Evolutionary conservation across 2,113 vertebrate genomes (phyloP).

Genomic region (Entomyzon cyanotis): DNA sequence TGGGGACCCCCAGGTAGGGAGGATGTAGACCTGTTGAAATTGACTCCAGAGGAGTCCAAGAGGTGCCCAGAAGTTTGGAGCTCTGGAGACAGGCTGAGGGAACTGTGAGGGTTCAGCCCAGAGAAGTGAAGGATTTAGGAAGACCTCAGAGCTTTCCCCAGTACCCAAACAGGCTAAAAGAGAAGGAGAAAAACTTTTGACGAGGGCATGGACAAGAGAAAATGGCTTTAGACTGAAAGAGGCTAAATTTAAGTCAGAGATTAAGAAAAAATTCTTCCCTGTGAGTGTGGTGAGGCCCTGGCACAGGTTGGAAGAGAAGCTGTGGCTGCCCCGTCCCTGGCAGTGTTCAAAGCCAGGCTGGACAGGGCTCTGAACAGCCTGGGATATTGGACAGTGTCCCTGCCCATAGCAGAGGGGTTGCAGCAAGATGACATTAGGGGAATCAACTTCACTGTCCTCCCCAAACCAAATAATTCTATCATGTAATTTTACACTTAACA

Average conservation of each 20-base stretch:
- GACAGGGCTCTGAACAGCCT: neutral
- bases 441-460: neutral
- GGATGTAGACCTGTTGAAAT: neutral
- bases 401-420: rapidly evolving
- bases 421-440: rapidly evolving
- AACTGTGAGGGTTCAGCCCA: rapidly evolving
- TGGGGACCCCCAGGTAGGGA: neutral
- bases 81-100: neutral
- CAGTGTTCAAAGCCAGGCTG: neutral
- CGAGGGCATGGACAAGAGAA: neutral
- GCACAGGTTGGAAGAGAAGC: rapidly evolving
- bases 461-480: neutral
- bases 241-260: neutral
- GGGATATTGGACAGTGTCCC: rapidly evolving
- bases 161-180: neutral
- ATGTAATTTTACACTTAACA: neutral
- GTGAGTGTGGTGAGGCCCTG: neutral
- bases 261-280: neutral
- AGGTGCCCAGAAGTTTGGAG: no score
- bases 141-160: neutral
- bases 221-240: neutral
- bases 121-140: neutral
- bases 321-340: neutral
- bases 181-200: neutral
- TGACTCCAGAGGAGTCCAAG: neutral